A percentile compares a stretch with the other conserved stretches of the same genome.
Evolutionary conservation across 2,113 vertebrate species (phyloP).

Genomic region (Acrocephalus arundinaceus): DNA sequence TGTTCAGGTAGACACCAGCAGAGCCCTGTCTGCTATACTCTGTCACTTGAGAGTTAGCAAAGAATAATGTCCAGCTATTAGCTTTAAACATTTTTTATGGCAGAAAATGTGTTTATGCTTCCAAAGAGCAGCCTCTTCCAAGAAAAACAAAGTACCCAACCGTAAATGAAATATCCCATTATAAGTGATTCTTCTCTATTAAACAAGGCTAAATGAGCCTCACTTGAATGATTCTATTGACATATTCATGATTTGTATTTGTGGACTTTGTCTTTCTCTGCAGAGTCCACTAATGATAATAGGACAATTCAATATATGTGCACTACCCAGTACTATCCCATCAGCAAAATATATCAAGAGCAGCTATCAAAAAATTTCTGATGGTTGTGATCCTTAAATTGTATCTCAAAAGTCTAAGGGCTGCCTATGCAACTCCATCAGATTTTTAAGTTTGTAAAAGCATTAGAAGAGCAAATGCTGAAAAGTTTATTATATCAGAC

Average conservation of each 20-base stretch:
- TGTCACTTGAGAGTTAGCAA: not conserved
- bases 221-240: not conserved
- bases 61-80: not conserved
- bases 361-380: not conserved
- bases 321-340: not conserved
- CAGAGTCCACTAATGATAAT: not conserved
- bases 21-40: not conserved
- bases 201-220: not conserved
- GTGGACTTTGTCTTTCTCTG: not conserved
- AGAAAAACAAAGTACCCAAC: not conserved
- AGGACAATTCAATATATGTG: not conserved
- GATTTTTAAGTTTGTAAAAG: not conserved
- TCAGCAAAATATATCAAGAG: not conserved
- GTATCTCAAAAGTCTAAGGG: not conserved
- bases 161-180: not conserved
- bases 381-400: not conserved
- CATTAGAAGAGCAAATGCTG: not conserved
- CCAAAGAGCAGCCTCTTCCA: not conserved
- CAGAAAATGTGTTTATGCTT: not conserved
- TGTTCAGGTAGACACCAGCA: not conserved
- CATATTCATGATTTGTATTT: not conserved
- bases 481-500: not conserved
- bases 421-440: not conserved
- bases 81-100: not conserved
- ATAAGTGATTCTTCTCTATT: not conserved